Evolutionary conservation across 2,797 vertebrate genomes (phyloP), one percentile per base, ranked within the genome.

Genomic region (Manis pentadactyla): DNA sequence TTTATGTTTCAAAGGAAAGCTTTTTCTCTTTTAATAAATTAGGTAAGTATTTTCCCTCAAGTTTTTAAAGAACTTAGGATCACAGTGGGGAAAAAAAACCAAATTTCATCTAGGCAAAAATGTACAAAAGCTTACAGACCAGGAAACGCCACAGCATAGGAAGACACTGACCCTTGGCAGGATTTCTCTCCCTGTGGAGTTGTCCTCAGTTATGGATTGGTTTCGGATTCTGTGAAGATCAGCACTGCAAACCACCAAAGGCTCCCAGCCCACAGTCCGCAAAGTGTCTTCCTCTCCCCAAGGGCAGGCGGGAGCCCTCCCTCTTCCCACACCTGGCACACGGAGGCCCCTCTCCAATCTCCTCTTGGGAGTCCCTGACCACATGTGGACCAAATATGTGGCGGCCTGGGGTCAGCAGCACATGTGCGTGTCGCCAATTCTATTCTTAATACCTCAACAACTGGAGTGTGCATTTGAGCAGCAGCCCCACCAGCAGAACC

Each of bases 11-110:
- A 97, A 98, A 98, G 98, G 98, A 90, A 98, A 98, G 84, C 90
- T 88, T 98, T 95, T 96, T 97, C 96, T 97, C 94, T 97, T 29
- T 96, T 87, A 98, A 98, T 98, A 98, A 98, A 98, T 98, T 98
- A 99, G 88, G 96, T 97, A 97, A 98, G 97, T 98, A 91, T 49
- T 97, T 98, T 95, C 98, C 64, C 97, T 98, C 91, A 98, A 97
- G 94, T 98, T 97, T 97, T 96, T 97, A 97, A 97, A 98, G 92
- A 97, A 97, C 55, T 7, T 96, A 97, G 95, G 97, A 98, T 97
- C 81, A 98, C 95, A 90, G 94, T 84, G 86, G 27, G 39, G 2
- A 2, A 1, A 5, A 78, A 92, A 96, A 96, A 84, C 82, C 94
- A 97, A 97, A 86, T 69, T 95, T 98, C 97, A 98, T 96, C 71